Conservation (phyloP, 2,888 invertebrate genomes). For the Hetaerina titia region DNA sequence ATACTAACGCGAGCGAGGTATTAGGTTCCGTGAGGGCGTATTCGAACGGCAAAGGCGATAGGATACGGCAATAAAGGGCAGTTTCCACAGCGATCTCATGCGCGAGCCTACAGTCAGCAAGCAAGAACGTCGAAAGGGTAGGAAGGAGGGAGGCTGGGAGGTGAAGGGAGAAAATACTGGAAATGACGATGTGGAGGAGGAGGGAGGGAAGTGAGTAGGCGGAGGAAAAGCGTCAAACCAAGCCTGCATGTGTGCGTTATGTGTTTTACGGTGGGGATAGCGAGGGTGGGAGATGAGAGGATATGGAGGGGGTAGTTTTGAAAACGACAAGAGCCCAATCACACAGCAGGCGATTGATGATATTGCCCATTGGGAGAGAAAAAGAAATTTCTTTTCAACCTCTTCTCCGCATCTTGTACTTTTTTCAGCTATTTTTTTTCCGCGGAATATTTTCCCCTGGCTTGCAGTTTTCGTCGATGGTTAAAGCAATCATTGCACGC, state of each 20-base stretch:
- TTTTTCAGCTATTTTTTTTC: background rate
- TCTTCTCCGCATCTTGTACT: conserved; percentile 42
- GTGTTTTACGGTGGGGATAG: background rate
- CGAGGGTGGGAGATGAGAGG: background rate
- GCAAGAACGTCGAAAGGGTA: background rate
- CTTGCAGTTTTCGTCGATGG: conserved; percentile 48
- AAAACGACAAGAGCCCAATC: conserved; percentile 64
- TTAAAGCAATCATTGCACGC: conserved; percentile 65
- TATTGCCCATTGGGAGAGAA: conserved; percentile 34
- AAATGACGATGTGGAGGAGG: background rate
- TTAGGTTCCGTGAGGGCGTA: conserved; percentile 5
- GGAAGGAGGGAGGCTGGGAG: background rate
- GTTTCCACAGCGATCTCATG: conserved; percentile 48
- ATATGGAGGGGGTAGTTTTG: background rate
- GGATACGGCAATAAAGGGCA: conserved; percentile 28
- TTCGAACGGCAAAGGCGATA: conserved; percentile 18
- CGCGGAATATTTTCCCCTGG: conserved; percentile 25
- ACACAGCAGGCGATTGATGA: conserved; percentile 60
- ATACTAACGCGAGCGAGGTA: background rate
- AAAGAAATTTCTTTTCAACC: conserved; percentile 61
- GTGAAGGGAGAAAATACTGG: background rate
- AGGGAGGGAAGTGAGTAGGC: background rate
- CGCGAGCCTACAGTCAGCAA: conserved; percentile 25
- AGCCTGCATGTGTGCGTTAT: conserved; percentile 13
- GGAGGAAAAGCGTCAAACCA: conserved; percentile 2